Conservation (phyloP, 2,888 invertebrate genomes). For the Melanophora roralis region DNA sequence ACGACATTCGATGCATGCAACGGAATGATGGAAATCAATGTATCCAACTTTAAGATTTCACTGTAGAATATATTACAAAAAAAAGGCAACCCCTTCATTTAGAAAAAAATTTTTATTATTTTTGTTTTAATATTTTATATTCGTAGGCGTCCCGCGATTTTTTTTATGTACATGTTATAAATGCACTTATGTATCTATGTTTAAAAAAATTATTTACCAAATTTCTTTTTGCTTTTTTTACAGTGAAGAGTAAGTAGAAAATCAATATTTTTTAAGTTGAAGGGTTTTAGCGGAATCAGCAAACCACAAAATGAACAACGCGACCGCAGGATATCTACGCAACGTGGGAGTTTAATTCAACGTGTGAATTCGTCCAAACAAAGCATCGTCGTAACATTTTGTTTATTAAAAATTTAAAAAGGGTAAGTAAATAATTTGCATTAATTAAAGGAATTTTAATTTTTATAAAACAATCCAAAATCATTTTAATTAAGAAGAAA, state of each 20-base stretch:
- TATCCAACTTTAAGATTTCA: too few species aligned
- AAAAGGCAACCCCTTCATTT: too few species aligned
- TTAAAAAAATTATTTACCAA: too few species aligned
- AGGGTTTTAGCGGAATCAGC: not conserved
- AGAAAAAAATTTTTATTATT: too few species aligned
- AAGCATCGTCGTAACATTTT: too few species aligned
- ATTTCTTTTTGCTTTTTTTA: slow-evolving; percentile 64
- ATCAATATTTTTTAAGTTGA: slow-evolving; percentile 23
- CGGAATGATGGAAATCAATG: too few species aligned
- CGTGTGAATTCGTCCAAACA: not conserved
- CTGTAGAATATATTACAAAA: too few species aligned
- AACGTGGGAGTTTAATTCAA: not conserved
- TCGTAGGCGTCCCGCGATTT: too few species aligned
- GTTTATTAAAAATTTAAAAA: not conserved
- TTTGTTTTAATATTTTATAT: too few species aligned
- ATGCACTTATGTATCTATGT: too few species aligned
- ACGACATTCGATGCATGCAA: too few species aligned
- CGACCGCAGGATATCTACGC: not conserved
- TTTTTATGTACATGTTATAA: too few species aligned
- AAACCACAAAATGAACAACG: slow-evolving; percentile 50
- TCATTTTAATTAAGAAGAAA: not conserved
- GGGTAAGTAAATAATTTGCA: slow-evolving; percentile 13
- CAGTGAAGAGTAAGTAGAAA: slow-evolving; percentile 72
- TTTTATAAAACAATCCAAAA: not conserved
- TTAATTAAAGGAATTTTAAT: not conserved